Percentiles rank a stretch among this genome's conserved stretches.
Conservation (phyloP, 1,140 invertebrate genomes). For the Homalodisca vitripennis region DNA sequence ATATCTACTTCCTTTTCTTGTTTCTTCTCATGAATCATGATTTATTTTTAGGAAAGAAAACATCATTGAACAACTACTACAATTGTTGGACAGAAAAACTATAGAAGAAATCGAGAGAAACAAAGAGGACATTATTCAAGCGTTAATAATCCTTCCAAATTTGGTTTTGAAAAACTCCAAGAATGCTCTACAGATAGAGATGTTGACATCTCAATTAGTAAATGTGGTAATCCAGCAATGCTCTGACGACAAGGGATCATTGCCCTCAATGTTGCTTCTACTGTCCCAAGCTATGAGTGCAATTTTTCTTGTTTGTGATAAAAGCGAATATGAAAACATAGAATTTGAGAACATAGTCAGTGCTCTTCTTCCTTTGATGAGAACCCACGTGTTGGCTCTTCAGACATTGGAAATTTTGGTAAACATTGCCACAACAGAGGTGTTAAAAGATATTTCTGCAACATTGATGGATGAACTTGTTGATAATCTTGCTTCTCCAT, state of each 20-base stretch:
- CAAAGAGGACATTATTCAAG: background rate
- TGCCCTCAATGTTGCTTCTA: background rate
- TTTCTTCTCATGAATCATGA: no score
- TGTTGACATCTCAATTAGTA: background rate
- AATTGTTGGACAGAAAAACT: background rate
- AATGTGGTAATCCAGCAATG: background rate
- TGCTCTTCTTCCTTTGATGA: slow-evolving; percentile 16
- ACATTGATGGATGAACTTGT: slow-evolving; percentile 54
- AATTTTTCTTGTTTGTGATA: background rate
- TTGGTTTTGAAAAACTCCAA: background rate
- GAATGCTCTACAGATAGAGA: background rate
- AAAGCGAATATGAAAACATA: background rate
- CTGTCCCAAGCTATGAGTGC: background rate
- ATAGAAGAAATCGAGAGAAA: background rate
- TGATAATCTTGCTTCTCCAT: slow-evolving; percentile 60
- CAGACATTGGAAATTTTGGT: slow-evolving; percentile 55
- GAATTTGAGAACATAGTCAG: background rate
- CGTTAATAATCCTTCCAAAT: background rate
- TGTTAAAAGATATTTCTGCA: slow-evolving; percentile 54
- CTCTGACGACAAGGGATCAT: no score
- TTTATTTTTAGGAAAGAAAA: slow-evolving; percentile 6
- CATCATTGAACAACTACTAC: background rate
- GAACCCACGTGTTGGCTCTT: slow-evolving; percentile 45
- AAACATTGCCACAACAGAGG: slow-evolving; percentile 50
- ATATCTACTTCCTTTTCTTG: no score